Percentiles rank a stretch among this genome's conserved stretches.
Evolutionary conservation across 2,797 vertebrate genomes (phyloP).

Genomic region (Molossus molossus): DNA sequence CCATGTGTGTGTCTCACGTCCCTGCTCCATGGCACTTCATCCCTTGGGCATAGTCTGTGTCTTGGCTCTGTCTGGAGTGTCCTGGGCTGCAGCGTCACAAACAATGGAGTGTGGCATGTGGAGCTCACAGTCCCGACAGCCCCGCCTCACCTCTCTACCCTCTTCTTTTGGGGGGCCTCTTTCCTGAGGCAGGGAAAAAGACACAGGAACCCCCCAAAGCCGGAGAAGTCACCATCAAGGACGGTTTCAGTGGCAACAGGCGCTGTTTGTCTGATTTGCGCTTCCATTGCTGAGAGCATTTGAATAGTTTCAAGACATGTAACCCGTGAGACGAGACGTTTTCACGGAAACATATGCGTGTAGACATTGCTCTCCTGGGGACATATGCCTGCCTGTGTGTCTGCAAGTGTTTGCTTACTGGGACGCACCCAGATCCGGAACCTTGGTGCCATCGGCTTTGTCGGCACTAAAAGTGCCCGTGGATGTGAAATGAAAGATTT

Average conservation of each 20-base stretch:
- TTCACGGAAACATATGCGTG: neutral
- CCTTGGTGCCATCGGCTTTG: constrained; percentile 7
- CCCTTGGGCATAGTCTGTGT: neutral
- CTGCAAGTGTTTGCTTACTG: neutral
- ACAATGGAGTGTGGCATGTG: neutral
- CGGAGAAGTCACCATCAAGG: neutral
- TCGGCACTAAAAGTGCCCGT: neutral
- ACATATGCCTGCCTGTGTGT: neutral
- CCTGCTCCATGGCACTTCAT: neutral
- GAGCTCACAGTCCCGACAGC: neutral
- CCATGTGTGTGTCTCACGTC: rapidly evolving
- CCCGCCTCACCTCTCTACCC: too few relatives aligned
- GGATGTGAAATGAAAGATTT: constrained; percentile 62
- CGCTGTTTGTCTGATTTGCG: neutral
- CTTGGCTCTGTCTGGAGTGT: neutral
- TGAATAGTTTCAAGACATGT: constrained; percentile 62
- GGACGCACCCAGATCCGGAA: neutral
- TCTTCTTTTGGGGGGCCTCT: neutral
- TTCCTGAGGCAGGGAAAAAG: neutral
- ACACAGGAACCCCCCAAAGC: neutral
- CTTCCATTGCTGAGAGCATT: neutral
- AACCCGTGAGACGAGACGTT: constrained; percentile 28
- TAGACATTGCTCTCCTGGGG: neutral
- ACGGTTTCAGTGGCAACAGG: neutral
- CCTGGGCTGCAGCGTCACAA: neutral